Percentiles rank a stretch among this genome's conserved stretches.
These are phyloP conservation scores for Aphidoletes aphidimyza DNA, from an alignment of 2,888 invertebrate species.

Conservation along the genomic window DNA sequence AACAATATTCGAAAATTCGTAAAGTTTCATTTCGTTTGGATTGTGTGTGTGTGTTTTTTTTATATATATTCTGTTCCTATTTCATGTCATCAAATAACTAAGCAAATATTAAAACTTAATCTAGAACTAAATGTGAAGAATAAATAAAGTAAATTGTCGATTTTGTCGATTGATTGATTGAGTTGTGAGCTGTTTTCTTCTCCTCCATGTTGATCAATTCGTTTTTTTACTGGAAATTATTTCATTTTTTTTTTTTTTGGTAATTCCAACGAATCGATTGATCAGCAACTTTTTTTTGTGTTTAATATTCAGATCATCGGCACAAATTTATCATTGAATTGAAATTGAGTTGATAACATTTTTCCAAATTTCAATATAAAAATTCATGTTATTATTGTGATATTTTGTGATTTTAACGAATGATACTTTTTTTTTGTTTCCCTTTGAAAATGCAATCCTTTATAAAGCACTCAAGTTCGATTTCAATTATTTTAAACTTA, in stretches of 20 bases:
- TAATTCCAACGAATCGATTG: too few relatives aligned
- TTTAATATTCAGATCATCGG: not conserved
- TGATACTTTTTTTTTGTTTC: too few relatives aligned
- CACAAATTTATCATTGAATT: not conserved
- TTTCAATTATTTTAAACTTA: too few relatives aligned
- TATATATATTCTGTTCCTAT: not conserved
- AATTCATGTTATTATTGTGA: not conserved
- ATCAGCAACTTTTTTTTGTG: too few relatives aligned
- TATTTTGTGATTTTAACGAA: too few relatives aligned
- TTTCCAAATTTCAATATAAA: too few relatives aligned
- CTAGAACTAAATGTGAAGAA: constrained; percentile 2
- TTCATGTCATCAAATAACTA: constrained; percentile 35
- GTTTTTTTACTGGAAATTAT: not conserved
- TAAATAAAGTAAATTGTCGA: constrained; percentile 29
- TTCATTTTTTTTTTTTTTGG: too few relatives aligned
- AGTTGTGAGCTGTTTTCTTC: not conserved
- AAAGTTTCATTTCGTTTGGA: constrained; percentile 16
- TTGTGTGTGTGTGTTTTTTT: not conserved
- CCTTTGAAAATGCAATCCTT: too few relatives aligned
- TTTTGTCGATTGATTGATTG: constrained; percentile 30
- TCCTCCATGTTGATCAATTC: too few relatives aligned
- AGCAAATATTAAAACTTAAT: constrained; percentile 45
- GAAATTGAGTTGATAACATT: not conserved
- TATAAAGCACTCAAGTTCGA: too few relatives aligned
- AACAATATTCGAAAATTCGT: not conserved